Evolutionary conservation across 2,113 vertebrate species (phyloP).

Genomic region (Laterallus jamaicensis): DNA sequence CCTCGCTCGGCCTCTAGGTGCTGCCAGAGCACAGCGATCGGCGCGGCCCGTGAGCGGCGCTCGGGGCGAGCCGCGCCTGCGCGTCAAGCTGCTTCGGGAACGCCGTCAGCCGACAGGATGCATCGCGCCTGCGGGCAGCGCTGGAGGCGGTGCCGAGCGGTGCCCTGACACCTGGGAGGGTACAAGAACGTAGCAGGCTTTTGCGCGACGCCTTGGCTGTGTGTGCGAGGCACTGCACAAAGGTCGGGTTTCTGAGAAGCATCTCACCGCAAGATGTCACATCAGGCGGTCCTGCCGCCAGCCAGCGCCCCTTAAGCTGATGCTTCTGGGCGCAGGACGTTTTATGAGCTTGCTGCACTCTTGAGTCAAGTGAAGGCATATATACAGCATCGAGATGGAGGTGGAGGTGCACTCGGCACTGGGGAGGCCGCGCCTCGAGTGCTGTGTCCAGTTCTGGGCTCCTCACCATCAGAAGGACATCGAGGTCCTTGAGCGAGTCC

Average conservation of each 20-base stretch:
- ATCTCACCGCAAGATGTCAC: not conserved
- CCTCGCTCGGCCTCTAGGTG: constrained; percentile 32
- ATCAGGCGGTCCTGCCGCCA: not conserved
- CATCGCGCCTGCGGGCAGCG: not conserved
- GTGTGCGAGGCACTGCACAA: not conserved
- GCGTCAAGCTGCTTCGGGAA: no score
- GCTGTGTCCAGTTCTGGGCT: no score
- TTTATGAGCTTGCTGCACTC: not conserved
- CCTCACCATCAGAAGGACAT: no score
- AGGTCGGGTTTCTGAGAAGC: not conserved
- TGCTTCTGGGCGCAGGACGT: not conserved
- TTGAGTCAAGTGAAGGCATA: not conserved
- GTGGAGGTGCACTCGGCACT: no score
- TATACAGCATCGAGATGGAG: no score
- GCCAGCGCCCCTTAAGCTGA: not conserved
- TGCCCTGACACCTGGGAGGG: not conserved
- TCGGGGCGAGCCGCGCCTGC: no score
- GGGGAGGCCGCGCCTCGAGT: no score
- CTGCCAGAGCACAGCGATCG: not conserved
- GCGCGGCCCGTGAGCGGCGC: no score
- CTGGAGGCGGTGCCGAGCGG: not conserved
- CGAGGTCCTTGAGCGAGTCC: no score
- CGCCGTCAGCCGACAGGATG: not conserved
- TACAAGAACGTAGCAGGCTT: not conserved
- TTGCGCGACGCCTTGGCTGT: not conserved